Conservation (phyloP, 2,113 vertebrate species). For the Oreotrochilus melanogaster region DNA sequence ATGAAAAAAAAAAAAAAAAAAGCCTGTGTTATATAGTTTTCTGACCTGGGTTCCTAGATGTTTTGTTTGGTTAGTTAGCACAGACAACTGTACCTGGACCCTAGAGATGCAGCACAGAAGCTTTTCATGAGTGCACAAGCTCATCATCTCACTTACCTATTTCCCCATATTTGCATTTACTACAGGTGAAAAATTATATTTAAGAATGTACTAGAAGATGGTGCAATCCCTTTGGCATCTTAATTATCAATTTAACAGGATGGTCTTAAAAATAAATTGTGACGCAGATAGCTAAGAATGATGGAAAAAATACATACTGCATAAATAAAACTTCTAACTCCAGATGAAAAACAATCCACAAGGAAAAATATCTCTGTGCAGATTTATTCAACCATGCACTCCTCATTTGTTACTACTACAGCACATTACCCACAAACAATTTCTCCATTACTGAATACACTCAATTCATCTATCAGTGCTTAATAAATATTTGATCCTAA, state of each 20-base stretch:
- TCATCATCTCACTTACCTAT: neutral
- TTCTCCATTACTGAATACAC: constrained; percentile 56
- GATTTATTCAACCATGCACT: constrained; percentile 63
- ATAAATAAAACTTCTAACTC: neutral
- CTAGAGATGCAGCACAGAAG: neutral
- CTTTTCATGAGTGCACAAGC: neutral
- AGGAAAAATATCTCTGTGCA: neutral
- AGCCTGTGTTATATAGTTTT: neutral
- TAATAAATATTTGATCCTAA: constrained; percentile 79
- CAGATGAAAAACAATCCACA: constrained; percentile 57
- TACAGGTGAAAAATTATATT: neutral
- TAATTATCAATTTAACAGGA: neutral
- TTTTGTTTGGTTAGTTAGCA: neutral
- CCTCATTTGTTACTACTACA: constrained; percentile 48
- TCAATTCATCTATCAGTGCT: constrained; percentile 53
- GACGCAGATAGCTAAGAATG: neutral
- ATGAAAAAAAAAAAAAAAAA: neutral
- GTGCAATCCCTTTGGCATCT: neutral
- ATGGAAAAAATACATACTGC: neutral
- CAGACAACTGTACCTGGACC: neutral
- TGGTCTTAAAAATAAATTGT: constrained; percentile 20
- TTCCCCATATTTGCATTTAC: neutral
- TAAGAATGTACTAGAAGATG: neutral
- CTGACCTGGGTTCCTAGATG: neutral
- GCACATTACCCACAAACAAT: constrained; percentile 78